A percentile compares a stretch with the other conserved stretches of the same genome.
Conservation (phyloP, 2,113 vertebrate genomes). For the Pteruthius melanotis region DNA sequence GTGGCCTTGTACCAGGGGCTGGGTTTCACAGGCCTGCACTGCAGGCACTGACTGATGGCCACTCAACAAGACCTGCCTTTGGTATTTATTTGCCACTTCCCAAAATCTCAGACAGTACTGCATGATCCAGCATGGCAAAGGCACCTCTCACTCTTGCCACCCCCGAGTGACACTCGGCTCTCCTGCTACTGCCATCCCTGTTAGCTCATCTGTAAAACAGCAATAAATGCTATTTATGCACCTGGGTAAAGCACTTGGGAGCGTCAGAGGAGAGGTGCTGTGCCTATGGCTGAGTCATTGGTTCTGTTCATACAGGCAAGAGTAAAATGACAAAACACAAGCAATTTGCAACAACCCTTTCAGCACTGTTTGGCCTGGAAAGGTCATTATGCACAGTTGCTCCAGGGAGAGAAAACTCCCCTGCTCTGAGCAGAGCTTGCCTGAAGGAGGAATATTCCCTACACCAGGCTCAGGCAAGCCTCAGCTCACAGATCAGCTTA, state of each 20-base stretch:
- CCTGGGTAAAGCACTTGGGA: neutral
- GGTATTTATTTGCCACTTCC: neutral
- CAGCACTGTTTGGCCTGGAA: neutral
- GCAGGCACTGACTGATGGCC: neutral
- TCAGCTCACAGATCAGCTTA: conserved; percentile 34
- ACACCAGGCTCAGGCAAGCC: neutral
- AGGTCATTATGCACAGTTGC: neutral
- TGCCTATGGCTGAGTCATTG: neutral
- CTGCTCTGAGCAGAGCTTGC: neutral
- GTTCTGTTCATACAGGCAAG: neutral
- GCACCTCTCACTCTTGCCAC: neutral
- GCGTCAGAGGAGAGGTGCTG: neutral
- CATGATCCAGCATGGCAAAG: neutral
- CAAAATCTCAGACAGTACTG: neutral
- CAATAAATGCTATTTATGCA: neutral
- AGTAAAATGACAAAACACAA: neutral
- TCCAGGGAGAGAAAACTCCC: neutral
- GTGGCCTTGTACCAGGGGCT: neutral
- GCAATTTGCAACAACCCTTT: neutral
- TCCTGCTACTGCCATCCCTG: neutral
- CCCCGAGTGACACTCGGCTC: neutral
- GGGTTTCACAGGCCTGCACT: neutral
- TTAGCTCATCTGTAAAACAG: neutral
- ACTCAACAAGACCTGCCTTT: neutral
- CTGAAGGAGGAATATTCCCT: neutral